phyloP scores from a whole-genome alignment of 2,113 vertebrate species.

The Macrotis lagotis region DNA sequence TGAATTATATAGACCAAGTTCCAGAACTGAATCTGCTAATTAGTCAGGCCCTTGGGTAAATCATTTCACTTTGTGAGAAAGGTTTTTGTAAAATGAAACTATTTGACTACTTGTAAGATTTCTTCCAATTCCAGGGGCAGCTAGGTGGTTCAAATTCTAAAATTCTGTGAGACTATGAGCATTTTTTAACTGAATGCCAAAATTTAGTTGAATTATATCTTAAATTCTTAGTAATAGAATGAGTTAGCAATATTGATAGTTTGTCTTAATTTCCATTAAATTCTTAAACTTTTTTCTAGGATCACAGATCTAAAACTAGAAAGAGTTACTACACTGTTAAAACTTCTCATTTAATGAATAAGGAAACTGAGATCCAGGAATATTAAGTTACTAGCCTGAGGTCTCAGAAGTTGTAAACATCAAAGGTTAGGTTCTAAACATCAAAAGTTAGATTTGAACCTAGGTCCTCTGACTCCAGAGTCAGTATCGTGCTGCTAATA shows the following conservation, averaged over 20 bases:
- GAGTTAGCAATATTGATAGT: neutral
- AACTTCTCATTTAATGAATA: neutral
- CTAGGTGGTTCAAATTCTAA: too few species aligned
- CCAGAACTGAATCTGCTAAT: too few species aligned
- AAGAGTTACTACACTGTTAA: neutral
- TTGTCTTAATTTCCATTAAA: neutral
- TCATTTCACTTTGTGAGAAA: too few species aligned
- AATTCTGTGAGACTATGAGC: too few species aligned
- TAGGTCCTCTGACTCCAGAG: neutral
- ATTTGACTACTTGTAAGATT: too few species aligned
- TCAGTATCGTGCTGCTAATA: neutral
- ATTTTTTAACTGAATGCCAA: too few species aligned
- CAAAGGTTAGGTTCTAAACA: neutral
- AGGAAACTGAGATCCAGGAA: neutral
- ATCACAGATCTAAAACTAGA: neutral
- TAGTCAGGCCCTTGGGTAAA: too few species aligned
- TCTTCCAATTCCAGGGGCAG: too few species aligned
- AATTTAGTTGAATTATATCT: too few species aligned
- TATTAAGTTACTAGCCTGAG: neutral
- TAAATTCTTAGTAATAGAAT: neutral
- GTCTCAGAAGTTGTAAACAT: neutral
- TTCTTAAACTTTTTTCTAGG: neutral
- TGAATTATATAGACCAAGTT: too few species aligned
- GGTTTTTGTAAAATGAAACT: too few species aligned
- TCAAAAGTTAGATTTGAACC: neutral